Percentiles rank a stretch among this genome's conserved stretches.
Conservation (phyloP, 2,888 invertebrate species). For the Andrena hattorfiana region DNA sequence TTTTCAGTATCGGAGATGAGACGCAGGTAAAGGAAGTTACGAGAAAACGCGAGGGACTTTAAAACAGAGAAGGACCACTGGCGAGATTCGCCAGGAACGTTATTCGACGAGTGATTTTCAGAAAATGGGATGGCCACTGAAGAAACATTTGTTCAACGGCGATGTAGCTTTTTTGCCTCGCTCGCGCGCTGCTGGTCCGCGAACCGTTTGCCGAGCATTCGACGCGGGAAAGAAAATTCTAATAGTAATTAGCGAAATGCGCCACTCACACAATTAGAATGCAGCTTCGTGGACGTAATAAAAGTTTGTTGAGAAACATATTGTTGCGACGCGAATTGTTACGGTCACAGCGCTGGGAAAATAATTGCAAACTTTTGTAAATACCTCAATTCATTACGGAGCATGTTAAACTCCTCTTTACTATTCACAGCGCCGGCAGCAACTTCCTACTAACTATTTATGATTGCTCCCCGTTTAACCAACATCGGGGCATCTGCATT, state of each 20-base stretch:
- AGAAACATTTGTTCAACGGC: conserved; percentile 26
- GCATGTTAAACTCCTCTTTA: no score
- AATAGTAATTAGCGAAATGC: conserved; percentile 21
- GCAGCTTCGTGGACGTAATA: no score
- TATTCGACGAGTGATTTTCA: neutral
- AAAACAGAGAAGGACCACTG: neutral
- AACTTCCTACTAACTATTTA: no score
- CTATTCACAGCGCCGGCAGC: no score
- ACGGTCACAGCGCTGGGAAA: no score
- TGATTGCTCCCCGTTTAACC: no score
- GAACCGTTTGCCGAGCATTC: conserved; percentile 13
- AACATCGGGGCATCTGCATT: no score
- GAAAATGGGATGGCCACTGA: conserved; percentile 21
- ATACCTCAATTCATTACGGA: no score
- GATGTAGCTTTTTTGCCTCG: neutral
- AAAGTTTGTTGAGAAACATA: no score
- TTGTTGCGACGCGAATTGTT: no score
- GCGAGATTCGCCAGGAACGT: neutral
- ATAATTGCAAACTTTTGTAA: no score
- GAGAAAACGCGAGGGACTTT: neutral
- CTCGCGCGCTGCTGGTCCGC: neutral
- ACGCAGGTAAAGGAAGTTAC: neutral
- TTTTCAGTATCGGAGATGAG: neutral
- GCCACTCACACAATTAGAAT: neutral
- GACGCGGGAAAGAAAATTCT: conserved; percentile 7